Evolutionary conservation across 2,888 invertebrate genomes (phyloP), one percentile per base, ranked within the genome.

Genomic region (Uropetala carovei): DNA sequence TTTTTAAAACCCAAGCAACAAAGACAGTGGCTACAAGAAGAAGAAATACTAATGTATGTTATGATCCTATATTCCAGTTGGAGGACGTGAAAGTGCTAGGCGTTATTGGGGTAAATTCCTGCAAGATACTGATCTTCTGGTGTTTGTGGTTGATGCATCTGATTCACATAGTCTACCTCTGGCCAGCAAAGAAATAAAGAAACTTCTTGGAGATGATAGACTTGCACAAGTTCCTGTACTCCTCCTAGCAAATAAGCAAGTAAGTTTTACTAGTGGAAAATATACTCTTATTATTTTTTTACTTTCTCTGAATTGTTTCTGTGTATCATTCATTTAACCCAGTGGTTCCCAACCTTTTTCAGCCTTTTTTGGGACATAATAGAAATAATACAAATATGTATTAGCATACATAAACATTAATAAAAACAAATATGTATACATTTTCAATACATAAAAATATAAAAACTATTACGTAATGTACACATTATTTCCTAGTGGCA

Each of bases 221-320:
- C 94, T 95, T 93, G 94, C 94, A 58, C 94, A 94, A 85, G 94
- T 95, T 83, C 95, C 95, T 59, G 94, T 95, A 92, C 93, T 95
- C 93, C 94, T 95, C 8, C 93, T 95, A 84, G 95, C 95, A 13
- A 95, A 95, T 92, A 95, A 95, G 93, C 95, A 95, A 94, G 95
- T 93, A n/a, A 85, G 92, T 91, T 18, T n/a, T 27, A 56, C 43
- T 58, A 13, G 27, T 11, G 11, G 2, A 43, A 43, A 43, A 43
- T 43, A 43, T 43, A 43, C 43, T 43, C 9, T 82, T 43, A 82
- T 16, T 27, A 10, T 30, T 75, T 75, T 22, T 75, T n/a, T 2
- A 11, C 27, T 0, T 75, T n/a, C n/a, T 18, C 3, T 3, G 18
- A 75, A 11, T 5, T 2, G n/a, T 75, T 14, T 75, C 5, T 18